Evolutionary conservation across 1,140 invertebrate genomes (phyloP), one percentile per base, ranked within the genome.

Genomic region (Penaeus chinensis): DNA sequence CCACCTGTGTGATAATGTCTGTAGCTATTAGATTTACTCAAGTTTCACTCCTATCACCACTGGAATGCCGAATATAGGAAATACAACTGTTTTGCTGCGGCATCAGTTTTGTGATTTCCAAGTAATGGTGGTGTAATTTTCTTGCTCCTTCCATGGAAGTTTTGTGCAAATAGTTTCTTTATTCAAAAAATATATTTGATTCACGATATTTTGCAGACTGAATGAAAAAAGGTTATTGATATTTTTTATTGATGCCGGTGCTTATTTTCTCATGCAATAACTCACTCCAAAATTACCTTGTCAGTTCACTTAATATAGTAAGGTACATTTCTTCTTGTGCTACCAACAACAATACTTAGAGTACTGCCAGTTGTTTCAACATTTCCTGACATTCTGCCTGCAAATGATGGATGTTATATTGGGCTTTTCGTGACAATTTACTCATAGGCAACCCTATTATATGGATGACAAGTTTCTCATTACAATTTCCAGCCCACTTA

Each of bases 261-360:
- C 82, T 84, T 84, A 74, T 76, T 84, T 84, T 84, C 69, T 74
- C 82, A 84, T 84, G 82, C 82, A 84, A 84, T 84, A 84, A 84
- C 82, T 83, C 54, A 83, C 82, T 74, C 69, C 82, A 84, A 84
- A 84, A 84, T 76, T 84, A 54, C 47, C 37, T 61, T 74, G 69
- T 84, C 47, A 74, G 66, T 84, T 84, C 42, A 22, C 61, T 54
- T 27, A 61, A 27, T 74, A 27, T 37, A 32, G 76, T 54, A 71
- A 60, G 66, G 69, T 84, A 32, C 76, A 71, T 32, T 83, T 65
- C 69, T 69, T 61, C 82, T 84, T 84, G 32, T 66, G 62, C 66
- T 84, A 27, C 66, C 71, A 37, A 27, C 62, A 84, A 61, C 47
- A 84, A 76, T 61, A 47, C 24, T 22, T 32, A 24, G 62, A 69